Conservation (phyloP, 2,888 invertebrate species). For the Endotricha flammealis region DNA sequence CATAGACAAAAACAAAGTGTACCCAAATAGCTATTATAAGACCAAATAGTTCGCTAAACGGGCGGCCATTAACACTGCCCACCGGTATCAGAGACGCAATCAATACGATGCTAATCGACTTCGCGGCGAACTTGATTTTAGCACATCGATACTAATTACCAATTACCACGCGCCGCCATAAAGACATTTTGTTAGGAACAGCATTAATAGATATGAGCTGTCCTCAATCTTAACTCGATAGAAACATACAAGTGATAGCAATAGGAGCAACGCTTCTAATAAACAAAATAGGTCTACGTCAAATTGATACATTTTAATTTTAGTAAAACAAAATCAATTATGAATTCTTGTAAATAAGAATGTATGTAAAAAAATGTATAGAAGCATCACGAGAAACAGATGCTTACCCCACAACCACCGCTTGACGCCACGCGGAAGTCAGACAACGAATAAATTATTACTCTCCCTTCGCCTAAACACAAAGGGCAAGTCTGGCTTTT, state of each 20-base stretch:
- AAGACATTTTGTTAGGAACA: slow-evolving; percentile 33
- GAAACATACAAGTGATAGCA: no score
- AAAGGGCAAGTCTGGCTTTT: slow-evolving; percentile 46
- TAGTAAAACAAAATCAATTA: no score
- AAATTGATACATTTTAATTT: no score
- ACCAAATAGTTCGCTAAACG: slow-evolving; percentile 56
- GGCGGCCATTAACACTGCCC: slow-evolving; percentile 61
- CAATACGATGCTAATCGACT: slow-evolving; percentile 58
- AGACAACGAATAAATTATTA: slow-evolving; percentile 56
- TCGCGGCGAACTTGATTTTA: slow-evolving; percentile 55
- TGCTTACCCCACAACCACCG: slow-evolving; percentile 34
- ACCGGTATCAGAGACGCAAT: slow-evolving; percentile 52
- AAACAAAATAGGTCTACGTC: not conserved
- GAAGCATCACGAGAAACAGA: slow-evolving; percentile 26
- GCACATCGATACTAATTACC: slow-evolving; percentile 65
- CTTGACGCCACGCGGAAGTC: slow-evolving; percentile 54
- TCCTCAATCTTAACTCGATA: not conserved
- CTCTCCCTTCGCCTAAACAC: slow-evolving; percentile 48
- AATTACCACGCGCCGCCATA: slow-evolving; percentile 51
- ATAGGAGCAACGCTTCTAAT: not conserved
- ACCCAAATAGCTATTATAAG: slow-evolving; percentile 56
- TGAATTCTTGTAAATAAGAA: not conserved
- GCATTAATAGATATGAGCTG: not conserved
- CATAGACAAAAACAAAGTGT: slow-evolving; percentile 63
- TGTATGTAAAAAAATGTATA: slow-evolving; percentile 11